phyloP scores from a whole-genome alignment of 2,888 invertebrate genomes.

The Clivina fossor region DNA sequence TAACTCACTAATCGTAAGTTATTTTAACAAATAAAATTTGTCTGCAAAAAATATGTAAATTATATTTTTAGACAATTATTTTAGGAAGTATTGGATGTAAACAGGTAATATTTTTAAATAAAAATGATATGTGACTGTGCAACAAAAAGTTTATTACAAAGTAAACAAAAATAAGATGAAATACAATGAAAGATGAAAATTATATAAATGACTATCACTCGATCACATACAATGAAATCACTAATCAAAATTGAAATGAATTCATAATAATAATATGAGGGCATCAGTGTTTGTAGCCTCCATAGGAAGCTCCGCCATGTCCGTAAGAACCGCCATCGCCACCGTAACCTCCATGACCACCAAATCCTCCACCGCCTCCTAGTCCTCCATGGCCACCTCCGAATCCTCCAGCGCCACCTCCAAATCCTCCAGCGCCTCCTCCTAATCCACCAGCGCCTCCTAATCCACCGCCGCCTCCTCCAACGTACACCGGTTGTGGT shows the following conservation, averaged over 20 bases:
- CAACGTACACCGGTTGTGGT: conserved; percentile 19
- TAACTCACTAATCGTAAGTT: too few species aligned
- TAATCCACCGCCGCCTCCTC: conserved; percentile 13
- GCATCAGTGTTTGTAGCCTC: too few species aligned
- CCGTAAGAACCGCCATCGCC: too few species aligned
- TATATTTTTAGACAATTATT: not conserved
- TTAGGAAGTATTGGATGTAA: not conserved
- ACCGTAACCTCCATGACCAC: conserved; percentile 5
- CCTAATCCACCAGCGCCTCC: conserved; percentile 25
- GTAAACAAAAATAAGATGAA: not conserved
- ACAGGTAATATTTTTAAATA: not conserved
- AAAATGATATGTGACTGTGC: conserved; percentile 13
- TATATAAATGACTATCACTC: too few species aligned
- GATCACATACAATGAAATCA: too few species aligned
- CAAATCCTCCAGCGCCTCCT: conserved; percentile 7
- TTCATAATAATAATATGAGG: too few species aligned
- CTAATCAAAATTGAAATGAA: too few species aligned
- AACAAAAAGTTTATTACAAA: conserved; percentile 1
- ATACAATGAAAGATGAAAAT: not conserved
- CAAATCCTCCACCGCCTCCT: not conserved
- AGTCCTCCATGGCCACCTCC: conserved; percentile 6
- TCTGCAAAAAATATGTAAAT: too few species aligned
- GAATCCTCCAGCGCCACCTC: not conserved
- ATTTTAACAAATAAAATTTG: too few species aligned
- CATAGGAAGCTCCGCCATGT: too few species aligned